Evolutionary conservation across 2,888 invertebrate genomes (phyloP), one percentile per base, ranked within the genome.

Genomic region (Cephus spinipes): DNA sequence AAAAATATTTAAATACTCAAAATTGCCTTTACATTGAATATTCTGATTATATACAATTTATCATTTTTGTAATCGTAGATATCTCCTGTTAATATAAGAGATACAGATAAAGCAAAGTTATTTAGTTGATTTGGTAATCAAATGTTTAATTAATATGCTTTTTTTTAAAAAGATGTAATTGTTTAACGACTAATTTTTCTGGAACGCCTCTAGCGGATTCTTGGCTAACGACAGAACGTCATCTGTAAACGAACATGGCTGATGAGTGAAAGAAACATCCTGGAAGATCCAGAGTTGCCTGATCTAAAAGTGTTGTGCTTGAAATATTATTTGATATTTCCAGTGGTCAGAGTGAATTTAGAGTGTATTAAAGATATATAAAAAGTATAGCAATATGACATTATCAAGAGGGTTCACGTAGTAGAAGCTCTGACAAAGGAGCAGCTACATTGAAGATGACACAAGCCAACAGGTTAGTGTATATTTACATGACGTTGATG

Each of bases 381-480:
- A 23, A 55, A 55, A 55, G 23, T 55, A 55, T 55, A 55, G 23
- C 23, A 55, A 23, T 55, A 55, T 55, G 55, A 55, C 9, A 55
- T 55, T 55, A 55, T 23, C 55, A 23, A 55, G 23, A 55, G 55
- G 23, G 1, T 55, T 15, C 9, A 55, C 55, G 55, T 55, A 55
- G 55, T 55, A 23, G 23, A 55, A 55, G 55, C 23, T 55, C 23
- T 55, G 55, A 55, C 9, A 55, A 55, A 23, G 2, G 55, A 55
- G 23, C 23, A 23, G 55, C 9, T 55, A 23, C 55, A n/a, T 15
- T 33, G 71, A 88, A 80, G 77, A 91, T 91, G 90, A 90, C 89
- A 81, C 88, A 89, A 80, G 84, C 86, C 76, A 90, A 87, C 87
- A 91, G 91, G 91, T 90, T 87, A 88, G 89, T 85, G 79, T 77